These are phyloP conservation scores for Semaprochilodus insignis DNA, from an alignment of 2,797 vertebrate species.

Conservation along the genomic window DNA sequence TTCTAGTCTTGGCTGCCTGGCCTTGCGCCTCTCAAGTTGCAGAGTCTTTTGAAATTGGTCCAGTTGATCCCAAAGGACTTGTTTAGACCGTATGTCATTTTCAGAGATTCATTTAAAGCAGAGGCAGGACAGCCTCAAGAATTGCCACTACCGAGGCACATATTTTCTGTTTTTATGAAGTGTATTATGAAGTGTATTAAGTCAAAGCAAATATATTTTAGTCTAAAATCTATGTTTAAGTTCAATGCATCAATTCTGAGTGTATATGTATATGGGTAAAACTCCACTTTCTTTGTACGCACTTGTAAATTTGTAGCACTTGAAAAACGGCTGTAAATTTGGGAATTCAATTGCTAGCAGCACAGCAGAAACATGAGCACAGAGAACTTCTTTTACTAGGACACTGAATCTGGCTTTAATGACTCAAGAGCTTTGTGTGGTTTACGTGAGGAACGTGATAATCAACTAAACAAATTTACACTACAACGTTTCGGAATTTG, in stretches of 20 bases:
- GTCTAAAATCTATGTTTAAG: too few relatives aligned
- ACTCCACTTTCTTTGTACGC: conserved; percentile 2
- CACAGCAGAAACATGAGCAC: conserved; percentile 25
- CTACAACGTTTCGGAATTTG: not conserved
- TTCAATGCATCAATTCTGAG: too few relatives aligned
- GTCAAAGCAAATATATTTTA: too few relatives aligned
- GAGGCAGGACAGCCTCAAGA: not conserved
- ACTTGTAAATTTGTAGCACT: conserved; percentile 31
- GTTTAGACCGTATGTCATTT: not conserved
- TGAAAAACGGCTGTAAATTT: conserved; percentile 53
- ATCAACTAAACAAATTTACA: not conserved
- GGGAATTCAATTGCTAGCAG: conserved; percentile 33
- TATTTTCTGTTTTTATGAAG: too few relatives aligned
- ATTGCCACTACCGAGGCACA: too few relatives aligned
- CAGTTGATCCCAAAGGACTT: conserved; percentile 6
- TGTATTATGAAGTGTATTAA: too few relatives aligned
- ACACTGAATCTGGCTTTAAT: not conserved
- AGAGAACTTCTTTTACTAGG: conserved; percentile 5
- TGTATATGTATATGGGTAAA: too few relatives aligned
- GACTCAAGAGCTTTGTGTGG: not conserved
- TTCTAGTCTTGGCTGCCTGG: not conserved
- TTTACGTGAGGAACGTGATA: not conserved
- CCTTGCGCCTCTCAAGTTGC: conserved; percentile 33
- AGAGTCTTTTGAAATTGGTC: conserved; percentile 43
- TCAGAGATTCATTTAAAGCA: conserved; percentile 2